phyloP scores from a whole-genome alignment of 2,797 vertebrate genomes.

The Platalea minor region DNA sequence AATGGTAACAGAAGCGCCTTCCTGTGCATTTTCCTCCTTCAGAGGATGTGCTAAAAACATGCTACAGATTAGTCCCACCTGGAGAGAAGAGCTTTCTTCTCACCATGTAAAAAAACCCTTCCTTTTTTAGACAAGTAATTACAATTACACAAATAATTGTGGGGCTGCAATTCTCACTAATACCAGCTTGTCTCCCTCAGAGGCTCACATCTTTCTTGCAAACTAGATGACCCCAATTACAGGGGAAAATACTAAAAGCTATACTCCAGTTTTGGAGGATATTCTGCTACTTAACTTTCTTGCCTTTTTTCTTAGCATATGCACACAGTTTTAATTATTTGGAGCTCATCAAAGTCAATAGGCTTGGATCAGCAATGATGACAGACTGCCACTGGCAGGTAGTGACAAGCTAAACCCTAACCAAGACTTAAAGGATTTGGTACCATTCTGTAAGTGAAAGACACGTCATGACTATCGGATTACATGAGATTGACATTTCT shows the following conservation, averaged over 20 bases:
- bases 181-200: background rate
- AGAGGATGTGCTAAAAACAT: background rate
- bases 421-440: background rate
- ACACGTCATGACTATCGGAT: background rate
- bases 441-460: background rate
- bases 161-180: background rate
- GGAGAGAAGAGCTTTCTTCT: background rate
- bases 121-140: background rate
- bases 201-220: background rate
- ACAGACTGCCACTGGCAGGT: background rate
- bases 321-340: background rate
- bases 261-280: background rate
- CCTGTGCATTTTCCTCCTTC: background rate
- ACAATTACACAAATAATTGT: background rate
- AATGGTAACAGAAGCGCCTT: background rate
- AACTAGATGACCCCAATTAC: background rate
- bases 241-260: background rate
- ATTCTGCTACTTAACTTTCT: background rate
- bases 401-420: background rate
- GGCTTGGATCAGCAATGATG: background rate
- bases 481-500: background rate
- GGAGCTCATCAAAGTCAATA: background rate
- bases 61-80: background rate
- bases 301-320: background rate
- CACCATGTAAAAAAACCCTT: background rate